Evolutionary conservation across 35 echinoderm and acorn worm species (phyloP).

Genomic region (Apostichopus parvimensis): DNA sequence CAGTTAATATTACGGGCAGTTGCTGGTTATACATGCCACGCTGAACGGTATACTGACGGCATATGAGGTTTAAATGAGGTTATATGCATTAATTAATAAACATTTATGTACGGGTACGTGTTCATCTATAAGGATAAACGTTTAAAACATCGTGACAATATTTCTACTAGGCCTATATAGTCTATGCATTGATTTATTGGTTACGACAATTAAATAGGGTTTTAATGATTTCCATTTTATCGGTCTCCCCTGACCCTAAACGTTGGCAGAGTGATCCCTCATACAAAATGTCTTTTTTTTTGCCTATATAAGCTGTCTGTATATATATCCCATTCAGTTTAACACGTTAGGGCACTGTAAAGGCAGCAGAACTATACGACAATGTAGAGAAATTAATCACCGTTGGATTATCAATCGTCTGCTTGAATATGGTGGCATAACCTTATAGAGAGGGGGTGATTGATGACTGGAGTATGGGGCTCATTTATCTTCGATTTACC

Average conservation of each 20-base stretch:
- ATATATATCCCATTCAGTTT: neutral
- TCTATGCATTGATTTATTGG: neutral
- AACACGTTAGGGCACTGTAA: neutral
- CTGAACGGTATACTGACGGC: no score
- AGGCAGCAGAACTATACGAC: neutral
- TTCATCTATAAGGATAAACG: no score
- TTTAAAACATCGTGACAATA: no score
- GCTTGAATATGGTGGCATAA: neutral
- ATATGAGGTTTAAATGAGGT: no score
- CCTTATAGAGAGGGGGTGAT: neutral
- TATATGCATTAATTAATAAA: no score
- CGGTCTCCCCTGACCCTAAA: neutral
- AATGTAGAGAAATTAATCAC: constrained; percentile 24
- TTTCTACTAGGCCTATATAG: no score
- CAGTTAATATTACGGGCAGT: no score
- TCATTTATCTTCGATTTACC: constrained; percentile 27
- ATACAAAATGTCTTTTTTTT: neutral
- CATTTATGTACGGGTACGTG: no score
- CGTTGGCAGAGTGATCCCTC: neutral
- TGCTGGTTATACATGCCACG: no score
- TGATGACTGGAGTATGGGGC: neutral
- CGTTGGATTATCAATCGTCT: neutral
- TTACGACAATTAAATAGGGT: constrained; percentile 9
- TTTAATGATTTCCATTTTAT: constrained; percentile 11
- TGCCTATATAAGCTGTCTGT: neutral